Conservation (phyloP, 2,113 vertebrate species). For the Bubalus kerabau region DNA sequence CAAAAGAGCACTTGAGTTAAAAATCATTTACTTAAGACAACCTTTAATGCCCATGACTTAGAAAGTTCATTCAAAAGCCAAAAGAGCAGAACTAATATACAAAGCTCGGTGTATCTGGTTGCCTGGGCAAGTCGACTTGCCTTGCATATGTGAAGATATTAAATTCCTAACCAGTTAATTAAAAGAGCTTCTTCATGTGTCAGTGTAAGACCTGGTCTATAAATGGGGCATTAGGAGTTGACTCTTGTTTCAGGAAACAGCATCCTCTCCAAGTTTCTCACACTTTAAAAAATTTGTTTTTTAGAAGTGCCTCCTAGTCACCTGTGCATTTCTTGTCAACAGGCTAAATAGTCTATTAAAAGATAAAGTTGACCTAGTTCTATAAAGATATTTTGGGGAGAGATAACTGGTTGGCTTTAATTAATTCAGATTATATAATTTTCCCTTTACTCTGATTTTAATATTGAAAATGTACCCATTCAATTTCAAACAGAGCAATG, state of each 20-base stretch:
- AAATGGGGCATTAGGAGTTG: constrained; percentile 75
- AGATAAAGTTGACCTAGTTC: background rate
- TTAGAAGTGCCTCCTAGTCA: constrained; percentile 48
- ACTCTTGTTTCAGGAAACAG: constrained; percentile 73
- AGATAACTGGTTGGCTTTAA: background rate
- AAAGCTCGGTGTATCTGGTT: constrained; percentile 80
- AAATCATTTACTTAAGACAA: constrained; percentile 68
- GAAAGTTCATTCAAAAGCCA: constrained; percentile 73
- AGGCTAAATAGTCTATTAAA: constrained; percentile 8
- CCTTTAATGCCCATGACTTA: constrained; percentile 75
- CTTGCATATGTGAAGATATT: constrained; percentile 83
- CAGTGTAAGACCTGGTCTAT: constrained; percentile 73
- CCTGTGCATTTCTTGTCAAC: constrained; percentile 39
- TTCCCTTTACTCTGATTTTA: background rate
- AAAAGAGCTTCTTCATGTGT: constrained; percentile 82
- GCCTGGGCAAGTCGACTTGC: constrained; percentile 76
- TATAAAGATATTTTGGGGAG: background rate
- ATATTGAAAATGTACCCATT: background rate
- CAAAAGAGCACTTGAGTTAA: constrained; percentile 64
- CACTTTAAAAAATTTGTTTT: constrained; percentile 57
- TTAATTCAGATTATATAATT: background rate
- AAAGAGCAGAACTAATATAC: constrained; percentile 77
- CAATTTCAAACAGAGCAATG: background rate
- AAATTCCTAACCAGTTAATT: constrained; percentile 84
- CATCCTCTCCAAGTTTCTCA: constrained; percentile 60